phyloP scores from a whole-genome alignment of 1,140 invertebrate genomes.

The Drosophila murphyi region DNA sequence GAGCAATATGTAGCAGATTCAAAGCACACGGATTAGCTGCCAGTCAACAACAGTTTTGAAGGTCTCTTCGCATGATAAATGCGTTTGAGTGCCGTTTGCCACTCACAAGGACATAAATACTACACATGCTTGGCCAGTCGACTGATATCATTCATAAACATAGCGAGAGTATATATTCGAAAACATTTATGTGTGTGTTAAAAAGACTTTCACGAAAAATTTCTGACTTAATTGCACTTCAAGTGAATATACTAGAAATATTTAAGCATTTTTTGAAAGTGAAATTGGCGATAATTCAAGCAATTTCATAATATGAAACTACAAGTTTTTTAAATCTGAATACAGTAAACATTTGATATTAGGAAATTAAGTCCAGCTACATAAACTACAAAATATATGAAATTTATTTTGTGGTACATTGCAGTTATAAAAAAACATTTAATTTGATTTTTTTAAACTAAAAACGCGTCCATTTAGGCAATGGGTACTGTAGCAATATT shows the following conservation, averaged over 20 bases:
- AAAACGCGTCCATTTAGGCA: background rate
- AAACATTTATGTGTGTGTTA: too few relatives aligned
- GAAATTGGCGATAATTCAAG: constrained; percentile 26
- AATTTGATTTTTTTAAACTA: constrained; percentile 2
- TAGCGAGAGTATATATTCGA: constrained; percentile 1
- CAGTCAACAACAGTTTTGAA: constrained; percentile 62
- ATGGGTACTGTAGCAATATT: constrained; percentile 24
- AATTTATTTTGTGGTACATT: too few relatives aligned
- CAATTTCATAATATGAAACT: constrained; percentile 17
- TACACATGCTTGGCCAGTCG: constrained; percentile 1
- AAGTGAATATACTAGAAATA: constrained; percentile 22
- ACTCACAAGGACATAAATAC: constrained; percentile 23
- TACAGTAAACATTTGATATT: constrained; percentile 16
- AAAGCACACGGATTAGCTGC: constrained; percentile 52
- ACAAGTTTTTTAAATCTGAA: background rate
- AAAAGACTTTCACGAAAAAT: constrained; percentile 22
- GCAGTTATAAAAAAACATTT: too few relatives aligned
- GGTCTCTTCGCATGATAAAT: constrained; percentile 49
- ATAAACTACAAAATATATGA: too few relatives aligned
- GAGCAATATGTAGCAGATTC: constrained; percentile 21
- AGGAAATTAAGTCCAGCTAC: background rate
- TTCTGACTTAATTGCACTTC: constrained; percentile 36
- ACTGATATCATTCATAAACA: constrained; percentile 48
- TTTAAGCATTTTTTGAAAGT: constrained; percentile 19
- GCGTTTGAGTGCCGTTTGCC: constrained; percentile 7